Percentiles rank a stretch among this genome's conserved stretches.
phyloP scores from a whole-genome alignment of 2,113 vertebrate species.

The Columba livia region DNA sequence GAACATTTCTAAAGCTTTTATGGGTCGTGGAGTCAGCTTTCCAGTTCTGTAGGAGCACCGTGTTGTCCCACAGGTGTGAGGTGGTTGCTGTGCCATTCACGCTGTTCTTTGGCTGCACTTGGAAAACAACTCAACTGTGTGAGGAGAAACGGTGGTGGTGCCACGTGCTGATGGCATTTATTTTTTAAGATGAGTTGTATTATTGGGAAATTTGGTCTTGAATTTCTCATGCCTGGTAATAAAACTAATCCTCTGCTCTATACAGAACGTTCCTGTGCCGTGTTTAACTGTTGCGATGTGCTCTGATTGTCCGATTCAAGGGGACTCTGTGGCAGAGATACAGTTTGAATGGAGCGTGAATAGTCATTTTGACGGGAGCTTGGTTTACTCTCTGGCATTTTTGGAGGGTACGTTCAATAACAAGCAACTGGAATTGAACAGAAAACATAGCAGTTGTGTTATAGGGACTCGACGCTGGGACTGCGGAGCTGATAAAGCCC shows the following conservation, averaged over 20 bases:
- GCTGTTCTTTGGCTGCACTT: background rate
- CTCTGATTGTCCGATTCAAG: background rate
- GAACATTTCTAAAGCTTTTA: background rate
- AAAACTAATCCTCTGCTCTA: constrained; percentile 74
- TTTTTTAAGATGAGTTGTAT: constrained; percentile 8
- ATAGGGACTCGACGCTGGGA: background rate
- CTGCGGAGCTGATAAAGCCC: background rate
- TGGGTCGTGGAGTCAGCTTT: background rate
- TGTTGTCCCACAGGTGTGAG: background rate
- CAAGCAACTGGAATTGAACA: background rate
- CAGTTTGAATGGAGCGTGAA: background rate
- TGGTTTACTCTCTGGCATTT: background rate
- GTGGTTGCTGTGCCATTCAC: background rate
- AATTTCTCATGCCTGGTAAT: constrained; percentile 70
- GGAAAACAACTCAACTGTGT: background rate
- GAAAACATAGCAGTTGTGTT: background rate
- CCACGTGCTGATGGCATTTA: background rate
- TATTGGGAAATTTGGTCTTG: constrained; percentile 49
- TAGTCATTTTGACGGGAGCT: background rate
- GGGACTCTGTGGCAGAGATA: background rate
- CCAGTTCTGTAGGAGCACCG: background rate
- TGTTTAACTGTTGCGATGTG: background rate
- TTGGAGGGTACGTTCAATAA: background rate
- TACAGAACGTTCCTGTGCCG: constrained; percentile 1
- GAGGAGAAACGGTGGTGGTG: background rate